Conservation (phyloP, 2,113 vertebrate genomes). For the Galemys pyrenaicus region DNA sequence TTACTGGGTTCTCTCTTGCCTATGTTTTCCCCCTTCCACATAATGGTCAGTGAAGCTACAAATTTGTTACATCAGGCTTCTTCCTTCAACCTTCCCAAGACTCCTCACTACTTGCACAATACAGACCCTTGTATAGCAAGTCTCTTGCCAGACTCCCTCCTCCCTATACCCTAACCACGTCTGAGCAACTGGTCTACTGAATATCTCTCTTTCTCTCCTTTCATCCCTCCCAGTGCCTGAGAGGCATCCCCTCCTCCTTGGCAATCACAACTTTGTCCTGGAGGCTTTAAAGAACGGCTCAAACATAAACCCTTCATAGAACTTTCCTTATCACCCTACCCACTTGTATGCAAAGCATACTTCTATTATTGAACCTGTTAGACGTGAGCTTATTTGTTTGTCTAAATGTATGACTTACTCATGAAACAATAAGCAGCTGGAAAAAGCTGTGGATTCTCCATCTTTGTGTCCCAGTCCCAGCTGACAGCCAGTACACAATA, state of each 20-base stretch:
- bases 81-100: background rate
- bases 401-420: background rate
- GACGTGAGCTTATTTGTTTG: background rate
- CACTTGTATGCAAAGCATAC: background rate
- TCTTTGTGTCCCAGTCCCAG: background rate
- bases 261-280: background rate
- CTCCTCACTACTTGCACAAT: background rate
- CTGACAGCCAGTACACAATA: background rate
- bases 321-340: background rate
- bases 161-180: background rate
- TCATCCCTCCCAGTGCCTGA: rapidly evolving
- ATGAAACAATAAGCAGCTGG: background rate
- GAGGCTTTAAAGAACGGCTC: background rate
- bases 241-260: background rate
- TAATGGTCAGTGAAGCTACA: background rate
- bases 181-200: background rate
- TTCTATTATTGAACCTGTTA: background rate
- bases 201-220: background rate
- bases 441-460: background rate
- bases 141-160: background rate
- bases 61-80: background rate
- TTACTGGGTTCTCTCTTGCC: no score
- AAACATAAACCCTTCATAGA: background rate
- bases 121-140: background rate
- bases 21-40: background rate